phyloP scores from a whole-genome alignment of 1,140 invertebrate species.

The Belonocnema kinseyi region DNA sequence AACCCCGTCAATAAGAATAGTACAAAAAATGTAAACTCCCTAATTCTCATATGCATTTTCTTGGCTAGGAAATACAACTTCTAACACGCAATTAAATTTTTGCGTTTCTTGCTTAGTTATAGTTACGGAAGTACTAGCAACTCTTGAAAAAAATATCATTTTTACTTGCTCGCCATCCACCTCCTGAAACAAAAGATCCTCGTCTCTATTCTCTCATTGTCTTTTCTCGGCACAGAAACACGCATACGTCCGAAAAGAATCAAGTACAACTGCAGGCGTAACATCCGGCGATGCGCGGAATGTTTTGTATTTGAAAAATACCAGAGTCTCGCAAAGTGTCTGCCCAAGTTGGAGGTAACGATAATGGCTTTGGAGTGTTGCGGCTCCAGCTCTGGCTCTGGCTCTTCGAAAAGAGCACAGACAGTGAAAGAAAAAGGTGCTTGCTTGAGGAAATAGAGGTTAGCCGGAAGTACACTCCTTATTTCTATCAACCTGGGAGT shows the following conservation, averaged over 20 bases:
- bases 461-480: too few species aligned
- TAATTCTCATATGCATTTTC: too few species aligned
- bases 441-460: neutral
- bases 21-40: too few species aligned
- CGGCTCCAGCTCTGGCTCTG: slow-evolving; percentile 41
- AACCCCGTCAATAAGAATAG: too few species aligned
- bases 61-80: too few species aligned
- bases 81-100: neutral
- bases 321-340: slow-evolving; percentile 50
- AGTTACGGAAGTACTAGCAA: neutral
- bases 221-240: slow-evolving; percentile 14
- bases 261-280: slow-evolving; percentile 17
- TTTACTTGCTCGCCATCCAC: neutral
- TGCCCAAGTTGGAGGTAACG: slow-evolving; percentile 57
- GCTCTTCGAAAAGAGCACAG: slow-evolving; percentile 39
- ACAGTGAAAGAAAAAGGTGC: slow-evolving; percentile 38
- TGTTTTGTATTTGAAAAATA: slow-evolving; percentile 51
- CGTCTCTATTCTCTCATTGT: slow-evolving; percentile 13
- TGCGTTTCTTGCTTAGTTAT: neutral
- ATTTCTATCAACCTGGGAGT: too few species aligned
- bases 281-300: slow-evolving; percentile 35
- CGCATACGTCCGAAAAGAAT: slow-evolving; percentile 10
- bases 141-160: neutral
- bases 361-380: slow-evolving; percentile 69
- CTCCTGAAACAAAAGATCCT: neutral